Evolutionary conservation across 2,888 invertebrate genomes (phyloP).

Genomic region (Opisthograptis luteolata): DNA sequence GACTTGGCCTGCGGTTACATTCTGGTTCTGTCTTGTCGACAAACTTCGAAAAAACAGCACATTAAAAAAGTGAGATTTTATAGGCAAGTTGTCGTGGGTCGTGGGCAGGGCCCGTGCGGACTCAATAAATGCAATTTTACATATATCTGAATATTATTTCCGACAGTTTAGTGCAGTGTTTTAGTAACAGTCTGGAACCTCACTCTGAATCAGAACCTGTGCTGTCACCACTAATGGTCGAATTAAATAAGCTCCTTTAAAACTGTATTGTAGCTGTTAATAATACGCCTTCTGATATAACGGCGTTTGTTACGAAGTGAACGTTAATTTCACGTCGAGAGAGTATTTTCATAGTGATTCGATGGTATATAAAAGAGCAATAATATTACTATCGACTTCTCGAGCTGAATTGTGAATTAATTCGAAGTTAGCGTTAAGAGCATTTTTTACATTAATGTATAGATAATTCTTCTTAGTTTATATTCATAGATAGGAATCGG

Average conservation of each 20-base stretch:
- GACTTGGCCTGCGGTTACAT: neutral
- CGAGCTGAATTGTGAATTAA: conserved; percentile 60
- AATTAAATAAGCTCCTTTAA: conserved; percentile 59
- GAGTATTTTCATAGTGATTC: conserved; percentile 50
- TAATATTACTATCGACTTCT: conserved; percentile 58
- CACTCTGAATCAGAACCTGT: neutral
- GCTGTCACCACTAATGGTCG: conserved; percentile 38
- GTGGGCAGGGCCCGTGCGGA: too few species aligned
- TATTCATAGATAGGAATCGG: conserved; percentile 67
- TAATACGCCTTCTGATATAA: conserved; percentile 70
- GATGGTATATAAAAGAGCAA: conserved; percentile 57
- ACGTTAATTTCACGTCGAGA: conserved; percentile 42
- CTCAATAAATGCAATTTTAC: too few species aligned
- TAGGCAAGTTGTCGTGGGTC: too few species aligned
- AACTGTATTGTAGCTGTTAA: conserved; percentile 67
- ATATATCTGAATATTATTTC: too few species aligned
- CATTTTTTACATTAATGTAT: conserved; percentile 65
- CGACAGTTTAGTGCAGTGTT: neutral
- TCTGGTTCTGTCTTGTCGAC: too few species aligned
- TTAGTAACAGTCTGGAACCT: neutral
- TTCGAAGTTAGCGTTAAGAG: conserved; percentile 58
- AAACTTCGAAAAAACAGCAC: too few species aligned
- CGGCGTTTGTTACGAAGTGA: conserved; percentile 43
- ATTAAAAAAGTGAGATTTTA: too few species aligned
- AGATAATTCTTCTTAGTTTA: conserved; percentile 64